Evolutionary conservation across 2,113 vertebrate species (phyloP).

Genomic region (Phyllostomus hastatus): DNA sequence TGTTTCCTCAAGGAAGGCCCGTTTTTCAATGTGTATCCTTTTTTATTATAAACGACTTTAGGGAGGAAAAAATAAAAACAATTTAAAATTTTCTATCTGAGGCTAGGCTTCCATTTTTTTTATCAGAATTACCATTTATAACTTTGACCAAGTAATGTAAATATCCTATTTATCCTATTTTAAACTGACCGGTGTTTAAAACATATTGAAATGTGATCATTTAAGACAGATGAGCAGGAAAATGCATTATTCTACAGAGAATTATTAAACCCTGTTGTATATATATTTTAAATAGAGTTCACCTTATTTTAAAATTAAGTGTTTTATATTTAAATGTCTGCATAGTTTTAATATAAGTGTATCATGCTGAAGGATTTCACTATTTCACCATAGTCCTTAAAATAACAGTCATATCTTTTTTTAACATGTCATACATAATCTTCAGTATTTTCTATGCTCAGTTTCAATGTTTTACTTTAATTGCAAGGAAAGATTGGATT

Average conservation of each 20-base stretch:
- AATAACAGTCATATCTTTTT: background rate
- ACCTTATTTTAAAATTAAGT: background rate
- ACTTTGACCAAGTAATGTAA: background rate
- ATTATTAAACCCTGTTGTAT: background rate
- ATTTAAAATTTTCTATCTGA: background rate
- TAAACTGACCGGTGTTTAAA: background rate
- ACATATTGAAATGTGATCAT: background rate
- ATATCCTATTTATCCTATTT: background rate
- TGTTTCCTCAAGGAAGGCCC: background rate
- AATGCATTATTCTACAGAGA: background rate
- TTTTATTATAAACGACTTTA: slow-evolving; percentile 9
- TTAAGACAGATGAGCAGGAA: slow-evolving; percentile 19
- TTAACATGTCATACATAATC: background rate
- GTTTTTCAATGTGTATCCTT: background rate
- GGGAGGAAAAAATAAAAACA: background rate
- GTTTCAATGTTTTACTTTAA: background rate
- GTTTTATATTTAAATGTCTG: background rate
- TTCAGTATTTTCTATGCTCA: background rate
- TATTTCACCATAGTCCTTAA: background rate
- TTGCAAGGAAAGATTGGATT: background rate
- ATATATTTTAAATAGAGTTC: background rate
- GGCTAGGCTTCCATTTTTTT: background rate
- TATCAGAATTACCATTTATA: background rate
- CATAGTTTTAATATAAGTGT: background rate
- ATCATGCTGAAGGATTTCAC: background rate